These are phyloP conservation scores for Clarias platycephalus DNA, from an alignment of 2,797 vertebrate genomes.

Conservation along the genomic window DNA sequence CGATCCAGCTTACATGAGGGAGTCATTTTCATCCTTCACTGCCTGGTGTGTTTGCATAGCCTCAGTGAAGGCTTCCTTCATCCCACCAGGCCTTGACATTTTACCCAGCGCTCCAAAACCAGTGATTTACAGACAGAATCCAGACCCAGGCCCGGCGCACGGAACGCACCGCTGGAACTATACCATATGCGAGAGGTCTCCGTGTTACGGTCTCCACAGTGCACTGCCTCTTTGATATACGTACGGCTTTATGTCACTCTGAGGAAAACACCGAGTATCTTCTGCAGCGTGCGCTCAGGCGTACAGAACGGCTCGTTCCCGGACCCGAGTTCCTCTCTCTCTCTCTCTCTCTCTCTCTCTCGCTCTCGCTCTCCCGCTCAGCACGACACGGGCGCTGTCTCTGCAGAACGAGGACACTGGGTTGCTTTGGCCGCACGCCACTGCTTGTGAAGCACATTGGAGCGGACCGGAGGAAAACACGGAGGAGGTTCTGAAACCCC, in stretches of 20 bases:
- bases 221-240: slow-evolving; percentile 56
- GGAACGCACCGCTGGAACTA: slow-evolving; percentile 56
- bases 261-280: slow-evolving; percentile 47
- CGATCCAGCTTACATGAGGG: slow-evolving; percentile 14
- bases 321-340: slow-evolving; percentile 3
- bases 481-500: not conserved
- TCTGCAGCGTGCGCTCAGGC: slow-evolving; percentile 56
- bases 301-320: slow-evolving; percentile 52
- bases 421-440: slow-evolving; percentile 62
- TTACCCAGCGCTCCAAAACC: slow-evolving; percentile 41
- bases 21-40: slow-evolving; percentile 30
- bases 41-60: slow-evolving; percentile 32
- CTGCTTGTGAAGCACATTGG: slow-evolving; percentile 65
- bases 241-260: slow-evolving; percentile 54
- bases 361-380: slow-evolving; percentile 50
- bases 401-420: slow-evolving; percentile 19
- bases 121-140: slow-evolving; percentile 58
- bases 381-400: slow-evolving; percentile 62
- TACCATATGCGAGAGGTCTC: slow-evolving; percentile 51
- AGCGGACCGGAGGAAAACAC: slow-evolving; percentile 35
- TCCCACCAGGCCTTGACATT: slow-evolving; percentile 36
- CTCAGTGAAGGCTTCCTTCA: slow-evolving; percentile 33
- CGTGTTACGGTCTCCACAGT: slow-evolving; percentile 53
- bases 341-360: too few species aligned
- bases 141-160: slow-evolving; percentile 58